Evolutionary conservation across 2,888 invertebrate species (phyloP), one percentile per base, ranked within the genome.

Genomic region (Pollenia griseotomentosa): DNA sequence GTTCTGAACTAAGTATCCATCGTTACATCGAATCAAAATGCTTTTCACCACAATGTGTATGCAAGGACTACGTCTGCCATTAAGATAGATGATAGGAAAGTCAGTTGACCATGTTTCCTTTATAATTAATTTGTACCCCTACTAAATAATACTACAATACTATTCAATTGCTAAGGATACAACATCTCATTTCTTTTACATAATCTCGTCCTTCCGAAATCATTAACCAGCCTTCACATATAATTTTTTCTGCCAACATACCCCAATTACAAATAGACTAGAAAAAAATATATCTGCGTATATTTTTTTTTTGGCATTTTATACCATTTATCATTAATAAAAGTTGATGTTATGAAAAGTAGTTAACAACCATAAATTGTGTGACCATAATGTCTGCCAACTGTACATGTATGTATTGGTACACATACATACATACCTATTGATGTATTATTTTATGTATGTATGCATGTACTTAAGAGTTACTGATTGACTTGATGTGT

Each of bases 401-500:
- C 42, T 51, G 16, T n/a, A 55, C 5, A 23, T 40, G 16, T 48
- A n/a, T 51, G 12, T 9, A 14, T 19, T 14, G n/a, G 16, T 68
- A 16, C 8, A 33, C 44, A 5, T 23, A 51, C 10, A 16, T 33
- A 8, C 9, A 16, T 5, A n/a, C 4, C 11, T 57, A 42, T 42
- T 51, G 10, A n/a, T 19, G n/a, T 68, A 53, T 44, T 16, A 2
- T 2, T 44, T 6, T 48, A 59, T 70, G 14, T 79, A 33, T 33
- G 8, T 59, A 59, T 79, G 14, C 68, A 33, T 33, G 8, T 70
- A n/a, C 48, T 11, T 19, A 51, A 74, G n/a, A 63, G 59, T 46
- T 71, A 73, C 14, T 77, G 85, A 85, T 73, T 71, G 85, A 66
- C 10, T 59, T 82, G 77, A 73, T 53, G 66, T 70, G 66, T 85